phyloP scores from a whole-genome alignment of 2,113 vertebrate species.

The Callionymus lyra region DNA sequence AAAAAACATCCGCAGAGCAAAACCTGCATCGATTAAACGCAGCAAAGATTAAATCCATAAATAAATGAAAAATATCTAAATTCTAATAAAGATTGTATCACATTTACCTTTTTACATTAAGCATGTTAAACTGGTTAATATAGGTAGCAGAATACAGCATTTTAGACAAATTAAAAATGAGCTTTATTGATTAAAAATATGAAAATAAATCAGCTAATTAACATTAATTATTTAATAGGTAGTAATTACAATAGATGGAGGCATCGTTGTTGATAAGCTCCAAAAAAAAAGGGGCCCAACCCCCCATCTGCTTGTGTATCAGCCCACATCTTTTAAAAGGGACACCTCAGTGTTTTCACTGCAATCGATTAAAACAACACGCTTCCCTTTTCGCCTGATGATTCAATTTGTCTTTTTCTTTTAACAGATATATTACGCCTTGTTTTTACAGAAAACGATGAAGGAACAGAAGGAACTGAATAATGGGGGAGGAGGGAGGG shows the following conservation, averaged over 20 bases:
- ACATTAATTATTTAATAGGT: conserved; percentile 30
- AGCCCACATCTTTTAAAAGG: no score
- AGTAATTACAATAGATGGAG: conserved; percentile 29
- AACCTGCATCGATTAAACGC: no score
- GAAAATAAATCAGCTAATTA: conserved; percentile 21
- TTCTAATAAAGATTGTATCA: no score
- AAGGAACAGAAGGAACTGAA: conserved; percentile 44
- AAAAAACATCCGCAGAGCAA: no score
- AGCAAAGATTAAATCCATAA: no score
- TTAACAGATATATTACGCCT: no score
- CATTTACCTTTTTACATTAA: no score
- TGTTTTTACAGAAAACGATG: conserved; percentile 22
- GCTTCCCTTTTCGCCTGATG: conserved; percentile 18
- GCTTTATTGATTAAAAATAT: no score
- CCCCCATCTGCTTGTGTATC: neutral
- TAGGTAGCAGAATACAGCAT: no score
- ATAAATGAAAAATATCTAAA: no score
- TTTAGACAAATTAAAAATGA: no score
- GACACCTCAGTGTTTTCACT: neutral
- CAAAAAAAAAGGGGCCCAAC: conserved; percentile 3
- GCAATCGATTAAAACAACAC: neutral
- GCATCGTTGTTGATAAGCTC: neutral
- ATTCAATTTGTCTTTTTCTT: conserved; percentile 9
- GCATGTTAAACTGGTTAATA: no score
- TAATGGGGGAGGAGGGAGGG: conserved; percentile 22